Evolutionary conservation across 2,113 vertebrate species (phyloP), one percentile per base, ranked within the genome.

Genomic region (Clarias magur): DNA sequence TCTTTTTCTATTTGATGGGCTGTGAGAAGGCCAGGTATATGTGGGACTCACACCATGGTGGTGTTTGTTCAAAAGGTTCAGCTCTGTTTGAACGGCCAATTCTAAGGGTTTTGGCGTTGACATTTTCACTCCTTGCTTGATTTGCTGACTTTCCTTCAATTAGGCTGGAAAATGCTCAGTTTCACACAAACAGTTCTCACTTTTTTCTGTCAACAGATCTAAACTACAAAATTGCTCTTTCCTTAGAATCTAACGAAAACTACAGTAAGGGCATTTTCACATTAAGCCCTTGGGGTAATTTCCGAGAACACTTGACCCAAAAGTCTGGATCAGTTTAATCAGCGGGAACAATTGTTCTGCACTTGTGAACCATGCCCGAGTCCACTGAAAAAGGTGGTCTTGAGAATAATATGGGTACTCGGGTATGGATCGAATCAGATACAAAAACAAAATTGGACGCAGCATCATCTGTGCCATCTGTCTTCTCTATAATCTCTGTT

Each of bases 1-100:
- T 84, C 83, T 86, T 90, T 81, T 83, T 76, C 25, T 86, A 84
- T 91, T 87, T 88, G 88, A 90, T 83, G 72, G 82, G 84, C 87
- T 88, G 68, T 48, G 60, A 86, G 82, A 85, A 68, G 3, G 27
- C 62, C 27, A 67, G 42, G 73, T 84, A n/a, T 56, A 67, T 62
- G 65, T 83, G 82, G 23, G n/a, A 5, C n/a, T 38, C 63, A 72
- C 34, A 84, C 11, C 21, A 59, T 23, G 53, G 38, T 76, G 81
- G 4, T 86, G 67, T 27, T 57, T 86, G 85, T 87, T 30, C 19
- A 38, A 62, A n/a, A 3, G 8, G 75, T 38, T 65, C 76, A 59
- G 62, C 62, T 80, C 78, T 68, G 27, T 67, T 54, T 67, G 75
- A 79, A 85, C 59, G 30, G 54, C 62, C 30, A 27, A 38, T n/a